Evolutionary conservation across 2,113 vertebrate species (phyloP).

Genomic region (Syrmaticus mikado): DNA sequence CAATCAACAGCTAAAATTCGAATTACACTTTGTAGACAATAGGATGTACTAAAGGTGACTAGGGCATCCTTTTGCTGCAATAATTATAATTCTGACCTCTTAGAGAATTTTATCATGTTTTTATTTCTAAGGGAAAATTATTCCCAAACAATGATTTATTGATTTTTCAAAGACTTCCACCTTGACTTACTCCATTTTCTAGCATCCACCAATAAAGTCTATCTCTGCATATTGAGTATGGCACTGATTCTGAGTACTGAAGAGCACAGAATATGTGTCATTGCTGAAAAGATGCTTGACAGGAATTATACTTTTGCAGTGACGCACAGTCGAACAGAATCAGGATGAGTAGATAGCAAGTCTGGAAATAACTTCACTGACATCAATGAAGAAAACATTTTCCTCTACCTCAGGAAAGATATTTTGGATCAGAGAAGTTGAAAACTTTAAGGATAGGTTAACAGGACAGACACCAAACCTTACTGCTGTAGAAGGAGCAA

Average conservation of each 20-base stretch:
- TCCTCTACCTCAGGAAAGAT: not conserved
- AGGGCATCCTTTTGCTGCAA: not conserved
- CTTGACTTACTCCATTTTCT: not conserved
- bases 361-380: not conserved
- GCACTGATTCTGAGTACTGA: not conserved
- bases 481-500: not conserved
- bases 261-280: not conserved
- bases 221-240: not conserved
- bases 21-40: not conserved
- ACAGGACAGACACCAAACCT: not conserved
- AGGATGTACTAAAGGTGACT: conserved; percentile 20
- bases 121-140: not conserved
- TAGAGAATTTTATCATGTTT: not conserved
- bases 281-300: not conserved
- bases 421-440: not conserved
- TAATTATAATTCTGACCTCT: not conserved
- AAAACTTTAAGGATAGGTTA: not conserved
- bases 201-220: accelerated
- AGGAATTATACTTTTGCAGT: not conserved
- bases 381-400: not conserved
- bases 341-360: not conserved
- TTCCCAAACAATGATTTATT: not conserved
- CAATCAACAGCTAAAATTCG: conserved; percentile 33
- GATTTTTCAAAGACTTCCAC: not conserved
- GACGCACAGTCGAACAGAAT: not conserved